Percentiles rank a stretch among this genome's conserved stretches.
Evolutionary conservation across 1,140 invertebrate species (phyloP).

Genomic region (Nylanderia fulva): DNA sequence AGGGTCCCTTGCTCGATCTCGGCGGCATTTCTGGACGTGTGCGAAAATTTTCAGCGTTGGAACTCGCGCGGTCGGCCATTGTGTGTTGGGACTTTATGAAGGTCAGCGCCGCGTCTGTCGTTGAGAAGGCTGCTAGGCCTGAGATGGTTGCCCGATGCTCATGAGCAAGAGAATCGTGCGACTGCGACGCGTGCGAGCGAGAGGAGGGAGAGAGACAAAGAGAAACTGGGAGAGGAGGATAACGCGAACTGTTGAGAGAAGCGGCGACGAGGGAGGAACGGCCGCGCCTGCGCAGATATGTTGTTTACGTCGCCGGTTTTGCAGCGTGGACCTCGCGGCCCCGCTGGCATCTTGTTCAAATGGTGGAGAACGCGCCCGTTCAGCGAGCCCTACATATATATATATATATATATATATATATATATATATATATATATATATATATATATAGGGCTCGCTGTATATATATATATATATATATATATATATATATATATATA

Average conservation of each 20-base stretch:
- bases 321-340: conserved; percentile 60
- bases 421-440: background rate
- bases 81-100: conserved; percentile 66
- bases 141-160: conserved; percentile 60
- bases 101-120: conserved; percentile 66
- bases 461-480: background rate
- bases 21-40: background rate
- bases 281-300: conserved; percentile 78
- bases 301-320: conserved; percentile 83
- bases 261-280: conserved; percentile 51
- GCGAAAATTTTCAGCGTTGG: conserved; percentile 29
- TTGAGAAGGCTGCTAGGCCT: conserved; percentile 57
- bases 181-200: conserved; percentile 3
- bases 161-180: conserved; percentile 26
- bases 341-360: conserved; percentile 55
- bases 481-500: background rate
- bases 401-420: background rate
- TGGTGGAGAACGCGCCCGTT: conserved; percentile 65
- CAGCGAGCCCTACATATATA: conserved; percentile 16
- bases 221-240: conserved; percentile 31
- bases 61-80: conserved; percentile 32
- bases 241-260: conserved; percentile 47
- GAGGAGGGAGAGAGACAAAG: conserved; percentile 7
- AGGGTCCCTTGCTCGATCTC: background rate
- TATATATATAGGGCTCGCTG: no score